Conservation (phyloP, 2,113 vertebrate species). For the Psophia crepitans region DNA sequence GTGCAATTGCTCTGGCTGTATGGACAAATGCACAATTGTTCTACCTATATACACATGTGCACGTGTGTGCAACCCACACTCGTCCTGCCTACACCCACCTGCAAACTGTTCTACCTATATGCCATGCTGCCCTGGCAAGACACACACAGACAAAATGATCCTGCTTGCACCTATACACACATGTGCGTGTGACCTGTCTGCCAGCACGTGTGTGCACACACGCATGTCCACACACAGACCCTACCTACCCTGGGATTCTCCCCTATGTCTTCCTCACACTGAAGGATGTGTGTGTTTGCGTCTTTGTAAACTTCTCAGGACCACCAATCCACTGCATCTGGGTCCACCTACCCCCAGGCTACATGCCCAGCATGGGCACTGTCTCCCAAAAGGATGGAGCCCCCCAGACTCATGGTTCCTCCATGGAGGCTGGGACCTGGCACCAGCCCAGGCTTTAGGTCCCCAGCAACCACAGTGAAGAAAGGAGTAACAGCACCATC, state of each 20-base stretch:
- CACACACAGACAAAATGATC: not conserved
- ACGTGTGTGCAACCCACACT: not conserved
- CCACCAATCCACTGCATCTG: not conserved
- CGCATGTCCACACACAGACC: too few species aligned
- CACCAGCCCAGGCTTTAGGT: not conserved
- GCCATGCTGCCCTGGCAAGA: not conserved
- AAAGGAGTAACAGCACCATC: constrained; percentile 41
- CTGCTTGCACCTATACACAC: not conserved
- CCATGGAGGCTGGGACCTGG: not conserved
- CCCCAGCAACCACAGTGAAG: rapidly evolving
- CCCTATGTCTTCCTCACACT: not conserved
- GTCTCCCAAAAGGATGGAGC: not conserved
- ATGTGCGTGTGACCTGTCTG: rapidly evolving
- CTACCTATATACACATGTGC: too few species aligned
- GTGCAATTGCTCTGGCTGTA: rapidly evolving
- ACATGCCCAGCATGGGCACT: rapidly evolving
- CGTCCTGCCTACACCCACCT: not conserved
- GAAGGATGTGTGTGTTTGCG: rapidly evolving
- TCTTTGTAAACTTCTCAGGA: not conserved
- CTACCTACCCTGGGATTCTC: not conserved
- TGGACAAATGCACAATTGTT: not conserved
- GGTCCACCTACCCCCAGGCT: rapidly evolving
- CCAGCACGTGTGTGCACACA: rapidly evolving
- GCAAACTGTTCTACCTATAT: not conserved
- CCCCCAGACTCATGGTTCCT: rapidly evolving